A percentile compares a stretch with the other conserved stretches of the same genome.
These are phyloP conservation scores for Dorcus hopei DNA, from an alignment of 2,888 invertebrate species.

Conservation along the genomic window DNA sequence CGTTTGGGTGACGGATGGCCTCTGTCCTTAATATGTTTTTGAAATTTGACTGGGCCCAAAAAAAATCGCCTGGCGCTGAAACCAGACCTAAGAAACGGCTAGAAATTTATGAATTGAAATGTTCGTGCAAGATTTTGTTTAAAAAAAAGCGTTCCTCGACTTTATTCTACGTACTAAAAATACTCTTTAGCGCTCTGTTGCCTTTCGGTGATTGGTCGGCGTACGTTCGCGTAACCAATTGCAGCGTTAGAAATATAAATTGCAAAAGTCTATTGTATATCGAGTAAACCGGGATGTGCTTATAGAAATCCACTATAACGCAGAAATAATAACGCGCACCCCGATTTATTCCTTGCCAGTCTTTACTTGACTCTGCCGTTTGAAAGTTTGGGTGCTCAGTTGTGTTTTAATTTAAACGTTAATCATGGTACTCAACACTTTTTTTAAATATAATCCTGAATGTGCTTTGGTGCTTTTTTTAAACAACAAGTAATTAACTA, in stretches of 20 bases:
- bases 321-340: slow-evolving; percentile 28
- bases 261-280: slow-evolving; percentile 36
- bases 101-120: slow-evolving; percentile 10
- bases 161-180: neutral
- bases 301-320: slow-evolving; percentile 46
- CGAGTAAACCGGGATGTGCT: slow-evolving; percentile 30
- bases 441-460: no score
- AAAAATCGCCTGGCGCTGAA: no score
- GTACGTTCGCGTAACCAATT: slow-evolving; percentile 26
- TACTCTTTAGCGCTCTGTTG: neutral
- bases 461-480: no score
- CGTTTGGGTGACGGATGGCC: no score
- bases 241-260: slow-evolving; percentile 30
- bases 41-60: no score
- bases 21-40: no score
- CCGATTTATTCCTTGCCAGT: slow-evolving; percentile 19
- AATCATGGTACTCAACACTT: no score
- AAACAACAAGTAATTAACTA: no score
- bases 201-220: slow-evolving; percentile 30
- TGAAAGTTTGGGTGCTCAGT: neutral
- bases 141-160: slow-evolving; percentile 13
- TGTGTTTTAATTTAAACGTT: neutral
- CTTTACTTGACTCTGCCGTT: slow-evolving; percentile 20
- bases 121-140: slow-evolving; percentile 5
- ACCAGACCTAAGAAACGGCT: neutral